Percentiles rank a stretch among this genome's conserved stretches.
phyloP scores from a whole-genome alignment of 1,140 invertebrate genomes.

The Lordiphosa mommai region DNA sequence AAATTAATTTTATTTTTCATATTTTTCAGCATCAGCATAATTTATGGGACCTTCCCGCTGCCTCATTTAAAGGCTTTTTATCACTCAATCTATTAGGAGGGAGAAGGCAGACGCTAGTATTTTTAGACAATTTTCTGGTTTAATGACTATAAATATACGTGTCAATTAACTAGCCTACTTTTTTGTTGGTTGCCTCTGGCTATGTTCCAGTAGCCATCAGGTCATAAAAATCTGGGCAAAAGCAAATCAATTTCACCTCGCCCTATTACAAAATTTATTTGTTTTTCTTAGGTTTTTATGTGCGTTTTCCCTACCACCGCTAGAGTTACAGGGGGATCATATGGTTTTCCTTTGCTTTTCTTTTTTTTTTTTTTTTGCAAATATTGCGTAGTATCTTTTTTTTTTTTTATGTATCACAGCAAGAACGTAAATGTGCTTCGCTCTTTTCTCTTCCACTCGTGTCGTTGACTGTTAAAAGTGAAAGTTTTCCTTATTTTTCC shows the following conservation, averaged over 20 bases:
- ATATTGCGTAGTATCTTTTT: slow-evolving; percentile 45
- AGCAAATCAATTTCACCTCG: slow-evolving; percentile 53
- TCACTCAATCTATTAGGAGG: slow-evolving; percentile 20
- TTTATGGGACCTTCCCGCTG: slow-evolving; percentile 25
- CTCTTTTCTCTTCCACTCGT: slow-evolving; percentile 11
- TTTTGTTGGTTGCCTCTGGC: slow-evolving; percentile 31
- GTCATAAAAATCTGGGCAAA: slow-evolving; percentile 42
- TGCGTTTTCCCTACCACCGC: slow-evolving; percentile 35
- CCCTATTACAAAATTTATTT: slow-evolving; percentile 50
- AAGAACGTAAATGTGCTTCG: slow-evolving; percentile 9
- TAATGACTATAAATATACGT: slow-evolving; percentile 47
- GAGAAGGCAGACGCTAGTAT: not conserved
- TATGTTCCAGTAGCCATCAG: slow-evolving; percentile 4
- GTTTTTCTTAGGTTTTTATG: slow-evolving; percentile 33
- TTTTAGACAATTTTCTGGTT: not conserved
- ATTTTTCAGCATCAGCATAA: slow-evolving; percentile 41
- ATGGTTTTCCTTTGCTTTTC: slow-evolving; percentile 15
- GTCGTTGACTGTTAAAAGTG: slow-evolving; percentile 72
- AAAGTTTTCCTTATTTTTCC: slow-evolving; percentile 64
- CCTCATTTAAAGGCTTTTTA: slow-evolving; percentile 7
- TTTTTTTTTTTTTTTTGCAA: slow-evolving; percentile 11
- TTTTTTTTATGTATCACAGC: slow-evolving; percentile 44
- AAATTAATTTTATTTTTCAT: slow-evolving; percentile 39
- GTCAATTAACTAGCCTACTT: slow-evolving; percentile 41
- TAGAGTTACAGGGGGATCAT: not conserved